Evolutionary conservation across 2,113 vertebrate genomes (phyloP).

Genomic region (Nothoprocta perdicaria): DNA sequence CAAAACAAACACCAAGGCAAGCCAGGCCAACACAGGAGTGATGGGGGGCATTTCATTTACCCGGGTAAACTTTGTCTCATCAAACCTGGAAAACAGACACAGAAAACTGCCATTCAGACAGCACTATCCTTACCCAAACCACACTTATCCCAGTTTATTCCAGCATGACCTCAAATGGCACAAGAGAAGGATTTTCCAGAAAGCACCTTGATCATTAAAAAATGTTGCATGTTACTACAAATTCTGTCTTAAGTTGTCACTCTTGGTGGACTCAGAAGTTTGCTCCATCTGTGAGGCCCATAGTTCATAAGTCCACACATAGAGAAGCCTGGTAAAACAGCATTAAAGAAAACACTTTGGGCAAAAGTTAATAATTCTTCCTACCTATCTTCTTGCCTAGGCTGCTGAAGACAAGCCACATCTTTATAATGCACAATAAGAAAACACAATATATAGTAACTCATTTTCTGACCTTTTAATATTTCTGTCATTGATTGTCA

Average conservation of each 20-base stretch:
- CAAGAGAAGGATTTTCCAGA: not conserved
- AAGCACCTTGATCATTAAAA: not conserved
- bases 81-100: not conserved
- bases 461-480: conserved; percentile 98
- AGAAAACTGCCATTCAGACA: not conserved
- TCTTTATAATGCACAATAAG: conserved; percentile 78
- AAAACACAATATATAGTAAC: conserved; percentile 83
- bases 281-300: not conserved
- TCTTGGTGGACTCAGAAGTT: not conserved
- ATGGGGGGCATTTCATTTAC: accelerated
- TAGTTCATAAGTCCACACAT: not conserved
- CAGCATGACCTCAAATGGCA: not conserved
- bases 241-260: not conserved
- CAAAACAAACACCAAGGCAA: accelerated
- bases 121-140: not conserved
- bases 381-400: conserved; percentile 27
- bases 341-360: conserved; percentile 44
- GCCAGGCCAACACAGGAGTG: accelerated
- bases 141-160: not conserved
- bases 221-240: not conserved
- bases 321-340: conserved; percentile 11
- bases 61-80: not conserved
- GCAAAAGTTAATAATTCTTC: conserved; percentile 43
- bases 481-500: conserved; percentile 94
- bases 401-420: conserved; percentile 51